Percentiles rank a stretch among this genome's conserved stretches.
Conservation (phyloP, 2,113 vertebrate genomes). For the Octodon degus region DNA sequence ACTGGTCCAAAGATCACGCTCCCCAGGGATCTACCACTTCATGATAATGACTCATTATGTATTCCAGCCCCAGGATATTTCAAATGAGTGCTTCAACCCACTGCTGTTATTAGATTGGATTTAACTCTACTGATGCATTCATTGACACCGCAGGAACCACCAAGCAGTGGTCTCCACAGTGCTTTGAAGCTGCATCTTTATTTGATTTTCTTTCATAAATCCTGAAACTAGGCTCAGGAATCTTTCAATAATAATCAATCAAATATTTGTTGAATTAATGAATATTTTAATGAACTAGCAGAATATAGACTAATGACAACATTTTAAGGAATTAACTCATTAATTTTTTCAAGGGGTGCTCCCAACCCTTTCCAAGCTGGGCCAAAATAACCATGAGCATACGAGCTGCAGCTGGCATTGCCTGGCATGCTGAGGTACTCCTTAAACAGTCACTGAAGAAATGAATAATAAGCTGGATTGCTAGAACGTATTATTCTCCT, state of each 20-base stretch:
- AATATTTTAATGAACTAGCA: slow-evolving; percentile 34
- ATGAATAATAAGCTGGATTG: background rate
- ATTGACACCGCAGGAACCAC: slow-evolving; percentile 56
- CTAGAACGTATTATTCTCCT: background rate
- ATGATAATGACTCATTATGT: slow-evolving; percentile 79
- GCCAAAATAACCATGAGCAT: background rate
- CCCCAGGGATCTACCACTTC: slow-evolving; percentile 64
- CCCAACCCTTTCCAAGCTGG: background rate
- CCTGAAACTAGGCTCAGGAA: background rate
- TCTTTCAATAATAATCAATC: slow-evolving; percentile 54
- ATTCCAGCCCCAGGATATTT: slow-evolving; percentile 77
- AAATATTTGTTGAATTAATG: slow-evolving; percentile 43
- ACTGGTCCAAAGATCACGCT: slow-evolving; percentile 46
- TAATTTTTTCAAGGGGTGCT: background rate
- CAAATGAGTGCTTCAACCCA: slow-evolving; percentile 76
- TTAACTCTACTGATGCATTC: slow-evolving; percentile 72
- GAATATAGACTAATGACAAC: background rate
- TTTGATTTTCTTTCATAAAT: slow-evolving; percentile 67
- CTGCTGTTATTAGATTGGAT: slow-evolving; percentile 79
- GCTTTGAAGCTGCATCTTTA: slow-evolving; percentile 52
- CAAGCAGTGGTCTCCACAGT: background rate
- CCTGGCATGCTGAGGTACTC: background rate
- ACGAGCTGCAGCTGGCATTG: background rate
- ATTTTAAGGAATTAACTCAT: background rate
- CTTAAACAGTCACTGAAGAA: background rate